Percentiles rank a stretch among this genome's conserved stretches.
Evolutionary conservation across 2,113 vertebrate genomes (phyloP).

Genomic region (Microtus pennsylvanicus): DNA sequence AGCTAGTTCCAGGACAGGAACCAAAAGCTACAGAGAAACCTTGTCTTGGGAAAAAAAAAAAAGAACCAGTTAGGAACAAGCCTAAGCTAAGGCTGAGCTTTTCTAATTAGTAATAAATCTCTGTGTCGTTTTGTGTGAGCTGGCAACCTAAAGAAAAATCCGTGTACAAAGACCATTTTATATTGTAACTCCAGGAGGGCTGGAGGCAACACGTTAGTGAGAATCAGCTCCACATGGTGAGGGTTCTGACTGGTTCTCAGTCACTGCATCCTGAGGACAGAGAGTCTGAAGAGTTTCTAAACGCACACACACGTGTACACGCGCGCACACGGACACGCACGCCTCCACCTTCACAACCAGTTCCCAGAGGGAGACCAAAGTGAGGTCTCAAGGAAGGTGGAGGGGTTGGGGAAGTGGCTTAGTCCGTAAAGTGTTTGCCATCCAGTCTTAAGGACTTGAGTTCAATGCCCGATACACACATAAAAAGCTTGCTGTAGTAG

Average conservation of each 20-base stretch:
- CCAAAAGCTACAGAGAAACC: too few species aligned
- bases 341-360: not conserved
- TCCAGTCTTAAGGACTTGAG: not conserved
- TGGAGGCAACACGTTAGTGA: too few species aligned
- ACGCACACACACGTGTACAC: rapidly evolving
- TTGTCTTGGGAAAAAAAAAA: too few species aligned
- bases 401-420: not conserved
- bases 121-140: too few species aligned
- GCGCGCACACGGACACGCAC: not conserved
- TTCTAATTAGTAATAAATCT: too few species aligned
- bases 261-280: not conserved
- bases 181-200: not conserved
- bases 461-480: not conserved
- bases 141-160: too few species aligned
- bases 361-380: not conserved
- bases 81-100: too few species aligned
- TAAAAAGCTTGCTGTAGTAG: not conserved
- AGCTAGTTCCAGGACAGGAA: too few species aligned
- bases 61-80: too few species aligned
- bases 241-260: not conserved
- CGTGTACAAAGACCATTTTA: too few species aligned
- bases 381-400: not conserved
- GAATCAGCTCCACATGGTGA: not conserved
- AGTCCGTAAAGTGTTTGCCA: not conserved
- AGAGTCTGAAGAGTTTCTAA: not conserved